phyloP scores from a whole-genome alignment of 30 jellyfish, hydroid and myxozoan genomes.

The Hydra vulgaris region DNA sequence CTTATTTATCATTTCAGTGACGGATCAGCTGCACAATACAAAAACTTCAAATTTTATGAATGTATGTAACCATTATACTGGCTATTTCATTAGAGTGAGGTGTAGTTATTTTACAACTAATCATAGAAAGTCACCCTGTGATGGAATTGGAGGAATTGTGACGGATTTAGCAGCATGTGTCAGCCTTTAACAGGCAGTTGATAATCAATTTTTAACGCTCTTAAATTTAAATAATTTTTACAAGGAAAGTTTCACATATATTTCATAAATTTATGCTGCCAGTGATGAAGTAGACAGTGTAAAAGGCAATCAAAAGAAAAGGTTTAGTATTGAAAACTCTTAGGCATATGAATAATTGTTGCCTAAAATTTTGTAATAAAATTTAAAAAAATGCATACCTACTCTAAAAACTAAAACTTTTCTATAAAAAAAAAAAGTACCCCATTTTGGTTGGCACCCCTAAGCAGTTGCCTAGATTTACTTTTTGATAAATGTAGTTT shows the following conservation, averaged over 20 bases:
- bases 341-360: too few species aligned
- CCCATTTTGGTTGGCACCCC: too few species aligned
- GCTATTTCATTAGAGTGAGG: neutral
- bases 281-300: neutral
- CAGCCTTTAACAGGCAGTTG: neutral
- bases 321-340: neutral
- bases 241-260: neutral
- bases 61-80: neutral
- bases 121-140: neutral
- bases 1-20: neutral
- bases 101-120: neutral
- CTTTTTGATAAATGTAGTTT: too few species aligned
- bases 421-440: too few species aligned
- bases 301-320: neutral
- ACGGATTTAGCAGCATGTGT: neutral
- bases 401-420: too few species aligned
- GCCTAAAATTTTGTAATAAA: too few species aligned
- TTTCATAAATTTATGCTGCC: neutral
- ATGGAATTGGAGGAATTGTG: neutral
- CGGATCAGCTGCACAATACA: conserved; percentile 10
- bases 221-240: too few species aligned
- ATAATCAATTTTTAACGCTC: neutral
- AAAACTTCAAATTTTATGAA: neutral
- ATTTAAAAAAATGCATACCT: too few species aligned
- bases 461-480: too few species aligned